These are phyloP conservation scores for Apodemia duryi DNA, from an alignment of 2,888 invertebrate genomes.

Conservation along the genomic window DNA sequence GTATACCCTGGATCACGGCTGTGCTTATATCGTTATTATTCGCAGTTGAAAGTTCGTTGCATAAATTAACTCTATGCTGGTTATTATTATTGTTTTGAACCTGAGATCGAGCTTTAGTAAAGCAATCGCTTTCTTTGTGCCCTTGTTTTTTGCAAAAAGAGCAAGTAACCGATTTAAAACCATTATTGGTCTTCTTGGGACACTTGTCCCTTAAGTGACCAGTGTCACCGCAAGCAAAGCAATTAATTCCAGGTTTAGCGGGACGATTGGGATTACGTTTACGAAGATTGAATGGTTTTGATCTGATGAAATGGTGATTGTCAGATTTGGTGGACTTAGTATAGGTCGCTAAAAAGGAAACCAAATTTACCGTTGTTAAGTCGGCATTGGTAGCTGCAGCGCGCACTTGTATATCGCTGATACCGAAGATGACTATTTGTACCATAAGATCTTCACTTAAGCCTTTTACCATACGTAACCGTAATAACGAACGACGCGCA, in stretches of 20 bases:
- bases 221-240: neutral
- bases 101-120: too few species aligned
- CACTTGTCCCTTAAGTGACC: neutral
- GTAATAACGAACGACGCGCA: constrained; percentile 9
- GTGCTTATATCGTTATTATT: too few species aligned
- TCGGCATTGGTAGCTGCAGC: constrained; percentile 18
- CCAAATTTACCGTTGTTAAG: constrained; percentile 6
- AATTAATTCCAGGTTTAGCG: neutral
- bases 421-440: constrained; percentile 16
- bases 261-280: neutral
- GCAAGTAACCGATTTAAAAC: neutral
- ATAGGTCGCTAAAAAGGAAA: constrained; percentile 8
- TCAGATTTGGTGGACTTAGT: neutral
- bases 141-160: neutral
- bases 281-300: neutral
- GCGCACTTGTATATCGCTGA: constrained; percentile 13
- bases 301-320: neutral
- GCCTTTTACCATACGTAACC: constrained; percentile 14
- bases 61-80: too few species aligned
- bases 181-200: neutral
- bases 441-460: constrained; percentile 13
- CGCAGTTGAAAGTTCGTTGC: too few species aligned
- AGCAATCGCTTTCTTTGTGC: neutral
- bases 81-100: too few species aligned
- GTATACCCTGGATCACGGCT: too few species aligned